phyloP scores from a whole-genome alignment of 2,797 vertebrate genomes.

The Tokudaia tokunoshimensis region DNA sequence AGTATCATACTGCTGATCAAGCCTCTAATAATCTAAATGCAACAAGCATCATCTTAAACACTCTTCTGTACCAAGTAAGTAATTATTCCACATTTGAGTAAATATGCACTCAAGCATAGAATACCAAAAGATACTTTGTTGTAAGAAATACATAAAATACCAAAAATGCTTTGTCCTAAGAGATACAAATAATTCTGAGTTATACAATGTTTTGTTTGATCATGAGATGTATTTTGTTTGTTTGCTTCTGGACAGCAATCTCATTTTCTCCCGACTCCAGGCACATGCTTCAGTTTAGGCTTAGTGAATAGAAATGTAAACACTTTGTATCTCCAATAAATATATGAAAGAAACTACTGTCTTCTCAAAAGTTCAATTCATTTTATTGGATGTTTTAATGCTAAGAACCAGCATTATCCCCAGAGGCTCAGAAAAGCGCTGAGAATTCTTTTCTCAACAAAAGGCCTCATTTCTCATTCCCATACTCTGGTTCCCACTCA shows the following conservation, averaged over 20 bases:
- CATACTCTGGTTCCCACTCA: constrained; percentile 50
- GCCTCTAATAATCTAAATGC: background rate
- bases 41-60: background rate
- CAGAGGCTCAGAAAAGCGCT: constrained; percentile 3
- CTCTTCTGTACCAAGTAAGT: background rate
- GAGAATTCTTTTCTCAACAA: constrained; percentile 40
- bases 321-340: background rate
- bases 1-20: background rate
- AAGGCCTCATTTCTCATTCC: constrained; percentile 42
- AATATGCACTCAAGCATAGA: background rate
- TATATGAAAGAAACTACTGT: background rate
- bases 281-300: background rate
- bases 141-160: background rate
- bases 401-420: constrained; percentile 19
- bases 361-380: constrained; percentile 36
- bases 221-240: background rate
- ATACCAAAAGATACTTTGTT: background rate
- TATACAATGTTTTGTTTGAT: constrained; percentile 21
- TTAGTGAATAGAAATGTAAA: constrained; percentile 38
- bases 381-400: constrained; percentile 56
- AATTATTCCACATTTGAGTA: background rate
- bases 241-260: background rate
- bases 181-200: background rate
- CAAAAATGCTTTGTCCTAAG: background rate
- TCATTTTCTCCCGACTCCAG: constrained; percentile 44